Evolutionary conservation across 1,140 invertebrate genomes (phyloP), one percentile per base, ranked within the genome.

Genomic region (Hyles euphorbiae): DNA sequence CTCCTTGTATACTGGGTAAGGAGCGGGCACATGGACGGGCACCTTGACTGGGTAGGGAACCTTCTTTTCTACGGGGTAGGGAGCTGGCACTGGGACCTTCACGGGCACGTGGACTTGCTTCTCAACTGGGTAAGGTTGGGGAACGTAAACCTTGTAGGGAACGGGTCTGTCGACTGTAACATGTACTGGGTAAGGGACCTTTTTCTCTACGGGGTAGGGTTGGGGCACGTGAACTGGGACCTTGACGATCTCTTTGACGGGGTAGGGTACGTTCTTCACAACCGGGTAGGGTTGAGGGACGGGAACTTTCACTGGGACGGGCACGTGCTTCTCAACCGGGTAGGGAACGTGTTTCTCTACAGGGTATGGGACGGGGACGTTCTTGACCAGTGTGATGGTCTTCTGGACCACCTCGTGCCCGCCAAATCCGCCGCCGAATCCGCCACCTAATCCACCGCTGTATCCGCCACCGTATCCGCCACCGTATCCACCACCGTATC

Each of bases 161-260:
- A 91, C 89, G 3, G 93, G 93, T 58, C 92, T 91, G 64, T 94
- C 92, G 6, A 94, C 93, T 6, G 90, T 91, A 6, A 95, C 92
- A 78, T 94, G 93, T 1, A 94, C 93, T 58, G 94, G 93, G 61
- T 92, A 92, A 46, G 91, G 91, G 2, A 94, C 89, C 61, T 91
- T 91, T 75, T 93, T 93, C 70, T 93, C 92, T 9, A 94, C 93
- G 49, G 93, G 92, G 82, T 94, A 94, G 45, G 93, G 93, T 71
- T 92, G 91, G 40, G 93, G 93, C 55, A 93, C 91, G 58, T 92
- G 92, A 3, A 93, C 91, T 3, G 92, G 93, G 59, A 93, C 91
- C 78, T 94, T 93, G 32, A 94, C 91, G 70, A 92, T 83, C 64
- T 94, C 92, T 77, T 93, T 93, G 55, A 93, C 92, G 45, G 92